Base-by-base conservation (phyloP, 2,113 vertebrate genomes). In the Tringa solitaria region DNA sequence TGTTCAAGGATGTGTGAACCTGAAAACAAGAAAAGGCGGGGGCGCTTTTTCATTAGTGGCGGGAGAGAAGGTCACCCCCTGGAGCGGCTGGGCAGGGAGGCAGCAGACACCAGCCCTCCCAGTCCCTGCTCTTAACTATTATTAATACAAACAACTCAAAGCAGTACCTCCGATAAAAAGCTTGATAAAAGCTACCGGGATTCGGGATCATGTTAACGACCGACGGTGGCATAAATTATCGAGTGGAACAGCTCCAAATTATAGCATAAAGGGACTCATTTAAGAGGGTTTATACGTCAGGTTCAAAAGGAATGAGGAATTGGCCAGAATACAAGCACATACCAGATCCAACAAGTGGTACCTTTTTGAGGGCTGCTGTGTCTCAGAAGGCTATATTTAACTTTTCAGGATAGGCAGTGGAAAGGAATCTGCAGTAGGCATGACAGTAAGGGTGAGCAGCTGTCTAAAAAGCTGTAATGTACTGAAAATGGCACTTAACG, bases 1-100 rank as follows among this genome's bases (percentile, higher is more conserved):
- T 94, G 94, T 92, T 97, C 95, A 96, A 96, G 96, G 94, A 97
- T 97, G 95, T 94, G 83, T 93, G 93, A 96, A 93, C 81, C 90
- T 90, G 87, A 93, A 96, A 97, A 96, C 90, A 95, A 96, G 93
- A 92, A 84, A 93, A 95, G 86, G 78, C 14, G 30, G 77, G 77
- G 86, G 80, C 0, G 23, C 75, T 68, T 92, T 96, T 96, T 95
- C 93, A 90, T 97, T 89, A 86, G 90, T 65, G 0, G 4, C 8
- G 65, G 61, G 53, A 63, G 33, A 59, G 93, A 89, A 96, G 96
- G 96, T 96, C 95, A 97, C 19, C 45, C 50, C 68, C 77, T 32
- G 69, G 53, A 43, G 70, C 3, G 0, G 30, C 77, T 82, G 77
- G 80, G 64, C 89, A 57, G 1, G 2, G 53, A 84, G 69, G 60